Evolutionary conservation across 2,888 invertebrate species (phyloP), one percentile per base, ranked within the genome.

Genomic region (Caenorhabditis afra): DNA sequence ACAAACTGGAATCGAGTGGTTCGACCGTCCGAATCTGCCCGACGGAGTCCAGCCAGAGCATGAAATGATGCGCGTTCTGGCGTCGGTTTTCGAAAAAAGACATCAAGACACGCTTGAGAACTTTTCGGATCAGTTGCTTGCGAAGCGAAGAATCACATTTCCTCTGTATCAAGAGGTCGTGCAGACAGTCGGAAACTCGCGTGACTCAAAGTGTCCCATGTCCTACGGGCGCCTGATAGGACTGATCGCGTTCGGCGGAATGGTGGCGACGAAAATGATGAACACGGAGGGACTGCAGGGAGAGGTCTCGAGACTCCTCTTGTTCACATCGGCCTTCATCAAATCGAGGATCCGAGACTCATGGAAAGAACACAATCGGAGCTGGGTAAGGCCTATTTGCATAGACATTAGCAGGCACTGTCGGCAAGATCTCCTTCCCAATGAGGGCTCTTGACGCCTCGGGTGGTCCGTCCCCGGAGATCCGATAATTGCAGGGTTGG

Each of bases 251-350:
- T 82, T 84, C 55, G 79, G 81, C n/a, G 86, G 84, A 35, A 61
- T 83, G 65, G 68, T 81, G 8, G 70, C 67, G 2, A 61, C 74
- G 11, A 75, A 61, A 50, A 74, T 75, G 75, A 55, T 66, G 65
- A 53, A 55, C 14, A 52, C 37, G 4, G 23, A 16, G 20, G 68
- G 74, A 10, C 39, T 80, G 41, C 57, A 78, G 37, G 62, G 73
- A 45, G 74, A 81, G 41, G 80, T 82, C 47, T 67, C 58, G 20
- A 76, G 81, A 37, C 65, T 86, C 5, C 50, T 75, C 0, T 22
- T 79, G 22, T 86, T 84, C 67, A 83, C 83, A 10, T 67, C 81
- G 8, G 62, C 74, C 14, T 84, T 82, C 58, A 82, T 86, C 57
- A 82, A 83, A 45, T 29, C 73, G 39, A 45, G 83, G 12, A 83